Evolutionary conservation across 1,140 invertebrate genomes (phyloP), one percentile per base, ranked within the genome.

Genomic region (Drosophila biarmipes): DNA sequence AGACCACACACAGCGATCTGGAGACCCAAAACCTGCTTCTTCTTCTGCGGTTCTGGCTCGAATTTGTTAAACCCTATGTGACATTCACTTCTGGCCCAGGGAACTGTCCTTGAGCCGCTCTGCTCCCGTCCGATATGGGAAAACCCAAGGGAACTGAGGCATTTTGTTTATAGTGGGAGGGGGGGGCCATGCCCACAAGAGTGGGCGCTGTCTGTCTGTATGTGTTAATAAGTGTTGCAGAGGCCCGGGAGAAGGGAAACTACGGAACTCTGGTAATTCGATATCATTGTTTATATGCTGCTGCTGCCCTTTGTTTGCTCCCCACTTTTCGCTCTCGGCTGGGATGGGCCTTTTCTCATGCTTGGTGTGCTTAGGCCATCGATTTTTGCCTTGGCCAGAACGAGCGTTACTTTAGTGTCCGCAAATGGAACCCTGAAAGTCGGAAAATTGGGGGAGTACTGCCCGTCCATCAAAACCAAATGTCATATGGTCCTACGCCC

Each of bases 281-380:
- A 89, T 89, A 90, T 89, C 73, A 85, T 89, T 89, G 84, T 89
- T 90, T 89, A 89, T 89, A 89, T 89, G 76, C 79, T 89, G 62
- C 63, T 73, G 68, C 73, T 74, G 58, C 45, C 72, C 51, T 84
- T 85, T 85, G 80, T 87, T 87, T 89, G 85, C 79, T 89, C 67
- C 84, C 84, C 84, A 89, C 84, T 87, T 82, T 79, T 71, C 58
- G 57, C 56, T 57, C 40, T 49, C 61, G 59, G 43, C 31, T 51
- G 73, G 68, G 51, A 45, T 42, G 63, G 66, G 51, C 40, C 63
- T 46, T 69, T 56, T 53, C 66, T 45, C 66, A 69, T 69, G 51
- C 56, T 61, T 48, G 63, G 34, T 46, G 63, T 56, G 67, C 52
- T 71, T 67, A 64, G 59, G 45, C 51, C 35, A 71, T 71, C 67